Evolutionary conservation across 2,113 vertebrate genomes (phyloP).

Genomic region (Amphilophus citrinellus): DNA sequence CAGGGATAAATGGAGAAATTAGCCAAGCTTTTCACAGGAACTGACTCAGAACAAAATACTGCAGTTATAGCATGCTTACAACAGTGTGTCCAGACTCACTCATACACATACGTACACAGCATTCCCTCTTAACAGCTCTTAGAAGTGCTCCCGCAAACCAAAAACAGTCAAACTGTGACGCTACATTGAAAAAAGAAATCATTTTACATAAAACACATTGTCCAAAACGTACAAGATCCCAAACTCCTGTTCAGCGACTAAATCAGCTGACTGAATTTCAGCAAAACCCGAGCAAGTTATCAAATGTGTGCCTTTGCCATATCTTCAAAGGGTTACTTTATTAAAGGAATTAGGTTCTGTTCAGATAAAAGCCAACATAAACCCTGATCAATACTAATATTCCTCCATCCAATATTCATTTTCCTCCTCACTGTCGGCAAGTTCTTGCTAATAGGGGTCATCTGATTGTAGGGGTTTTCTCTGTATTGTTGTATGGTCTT

Average conservation of each 20-base stretch:
- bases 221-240: neutral
- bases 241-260: neutral
- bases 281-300: constrained; percentile 41
- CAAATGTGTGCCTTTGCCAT: constrained; percentile 39
- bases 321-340: constrained; percentile 59
- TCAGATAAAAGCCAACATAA: constrained; percentile 54
- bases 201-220: neutral
- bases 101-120: neutral
- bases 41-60: constrained; percentile 64
- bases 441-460: no score
- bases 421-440: no score
- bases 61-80: constrained; percentile 43
- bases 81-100: constrained; percentile 1
- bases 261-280: constrained; percentile 35
- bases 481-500: no score
- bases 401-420: neutral
- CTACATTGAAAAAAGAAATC: neutral
- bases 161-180: neutral
- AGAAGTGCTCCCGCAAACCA: neutral
- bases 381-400: constrained; percentile 62
- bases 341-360: constrained; percentile 53
- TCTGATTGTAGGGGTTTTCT: no score
- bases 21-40: constrained; percentile 62
- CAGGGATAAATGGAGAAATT: constrained; percentile 68
- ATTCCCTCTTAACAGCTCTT: neutral